Evolutionary conservation across 2,888 invertebrate species (phyloP), one percentile per base, ranked within the genome.

Genomic region (Coenonympha arcania): DNA sequence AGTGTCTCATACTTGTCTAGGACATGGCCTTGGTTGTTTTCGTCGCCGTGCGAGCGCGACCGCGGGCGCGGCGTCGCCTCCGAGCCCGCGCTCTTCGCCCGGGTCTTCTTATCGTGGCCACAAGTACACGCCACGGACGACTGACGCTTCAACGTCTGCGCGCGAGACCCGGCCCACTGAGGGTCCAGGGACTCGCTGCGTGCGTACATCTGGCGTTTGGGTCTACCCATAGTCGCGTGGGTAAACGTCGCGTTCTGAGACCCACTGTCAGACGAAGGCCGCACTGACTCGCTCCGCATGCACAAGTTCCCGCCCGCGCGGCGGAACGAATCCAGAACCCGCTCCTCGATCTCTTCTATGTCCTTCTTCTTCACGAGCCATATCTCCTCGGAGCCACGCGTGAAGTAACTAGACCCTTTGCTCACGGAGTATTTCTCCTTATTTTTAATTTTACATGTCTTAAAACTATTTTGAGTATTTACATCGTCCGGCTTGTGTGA

Each of bases 341-440:
- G 64, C 59, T 84, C 85, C 56, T 86, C 86, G 18, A 86, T 85
- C 60, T 84, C 86, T 42, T 86, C 85, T 1, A 86, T 86, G 36
- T 86, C 86, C 58, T 85, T 86, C 63, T 86, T 86, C 65, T 86
- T 86, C n/a, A 86, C 86, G 31, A 86, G 68, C 86, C 86, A 86
- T 34, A 86, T 86, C 60, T 86, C 86, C 50, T 86, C 86, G 0
- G 86, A 79, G 9, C 86, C 86, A 37, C 86, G 67, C 1, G 82
- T 83, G 66, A 82, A 85, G 64, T 85, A 86, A 53, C 83, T 82
- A 18, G 84, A 82, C 0, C 84, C 84, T 56, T 85, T 85, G 58
- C 80, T 81, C 16, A 83, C 81, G 11, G 81, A 79, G 52, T 78
- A 76, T 58, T 79, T 77, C 53, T 83, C 79, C 54, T 81, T 80